These are phyloP conservation scores for human (Homo sapiens) DNA, from an alignment of 2,113 vertebrate genomes.

Conservation along the genomic window GRCh38 chr3:193062501-193063000, in stretches of 20 bases:
- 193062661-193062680: neutral
- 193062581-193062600: conserved; percentile 6
- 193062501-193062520: neutral
- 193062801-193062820: neutral
- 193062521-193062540: neutral
- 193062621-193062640: neutral
- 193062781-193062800: neutral
- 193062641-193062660: conserved; percentile 40
- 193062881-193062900: neutral
- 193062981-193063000: conserved; percentile 43
- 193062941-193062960: neutral
- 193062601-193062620: conserved; percentile 37
- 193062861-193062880: neutral
- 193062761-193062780: neutral
- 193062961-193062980: conserved; percentile 30
- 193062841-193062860: conserved; percentile 16
- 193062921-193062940: neutral
- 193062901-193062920: conserved; percentile 1
- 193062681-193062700: conserved; percentile 42
- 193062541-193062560: accelerated
- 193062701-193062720: conserved; percentile 38
- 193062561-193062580: neutral
- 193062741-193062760: neutral
- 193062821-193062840: neutral
- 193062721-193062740: neutral